Conservation (phyloP, 2,113 vertebrate genomes). For the Willisornis vidua region DNA sequence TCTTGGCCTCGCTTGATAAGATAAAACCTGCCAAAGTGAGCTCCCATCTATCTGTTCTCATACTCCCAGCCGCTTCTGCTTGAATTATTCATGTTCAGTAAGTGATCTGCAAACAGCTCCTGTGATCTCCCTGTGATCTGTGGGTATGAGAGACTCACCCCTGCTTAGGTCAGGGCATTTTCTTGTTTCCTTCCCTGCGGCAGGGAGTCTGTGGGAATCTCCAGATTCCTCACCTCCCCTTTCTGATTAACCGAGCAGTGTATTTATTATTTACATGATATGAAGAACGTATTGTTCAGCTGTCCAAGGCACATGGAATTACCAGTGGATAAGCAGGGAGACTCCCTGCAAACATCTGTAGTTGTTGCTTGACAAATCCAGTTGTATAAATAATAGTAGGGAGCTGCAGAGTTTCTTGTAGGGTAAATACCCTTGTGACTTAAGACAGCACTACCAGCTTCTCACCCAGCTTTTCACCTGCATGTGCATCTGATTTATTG, state of each 20-base stretch:
- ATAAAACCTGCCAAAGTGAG: not conserved
- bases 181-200: not conserved
- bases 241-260: not conserved
- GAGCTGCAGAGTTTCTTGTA: not conserved
- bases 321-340: not conserved
- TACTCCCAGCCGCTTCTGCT: not conserved
- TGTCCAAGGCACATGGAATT: not conserved
- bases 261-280: not conserved
- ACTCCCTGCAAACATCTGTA: not conserved
- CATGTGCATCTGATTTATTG: not conserved
- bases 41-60: not conserved
- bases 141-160: not conserved
- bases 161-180: constrained; percentile 34
- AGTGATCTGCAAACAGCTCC: constrained; percentile 52
- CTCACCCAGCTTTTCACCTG: not conserved
- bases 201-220: constrained; percentile 8
- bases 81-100: constrained; percentile 45
- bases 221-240: not conserved
- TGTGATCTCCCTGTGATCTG: constrained; percentile 40
- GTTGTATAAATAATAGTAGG: constrained; percentile 10
- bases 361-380: constrained; percentile 32
- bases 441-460: not conserved
- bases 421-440: not conserved
- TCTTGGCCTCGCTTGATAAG: not conserved
- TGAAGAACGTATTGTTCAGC: not conserved